These are phyloP conservation scores for Tortricodes alternella DNA, from an alignment of 2,888 invertebrate genomes.

Conservation along the genomic window DNA sequence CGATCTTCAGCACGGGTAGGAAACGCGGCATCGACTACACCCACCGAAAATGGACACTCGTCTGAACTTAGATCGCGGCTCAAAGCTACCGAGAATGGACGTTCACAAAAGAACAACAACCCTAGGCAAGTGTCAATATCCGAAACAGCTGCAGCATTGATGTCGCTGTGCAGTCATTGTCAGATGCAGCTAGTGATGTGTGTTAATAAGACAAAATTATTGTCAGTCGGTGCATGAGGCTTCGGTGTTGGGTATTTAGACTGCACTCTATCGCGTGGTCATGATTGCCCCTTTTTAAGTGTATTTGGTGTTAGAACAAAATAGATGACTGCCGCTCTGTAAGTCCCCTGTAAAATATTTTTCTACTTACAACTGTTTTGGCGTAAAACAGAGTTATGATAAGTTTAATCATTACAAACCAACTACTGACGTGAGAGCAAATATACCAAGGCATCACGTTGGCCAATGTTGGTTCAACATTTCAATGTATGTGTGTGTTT, in stretches of 20 bases:
- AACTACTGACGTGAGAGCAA: too few species aligned
- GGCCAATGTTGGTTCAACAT: too few species aligned
- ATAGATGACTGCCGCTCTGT: too few species aligned
- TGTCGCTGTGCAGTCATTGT: slow-evolving; percentile 54
- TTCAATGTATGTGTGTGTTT: slow-evolving; percentile 32
- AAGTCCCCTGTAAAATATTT: too few species aligned
- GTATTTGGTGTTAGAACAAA: background rate
- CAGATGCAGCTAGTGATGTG: background rate
- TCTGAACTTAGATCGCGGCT: slow-evolving; percentile 74
- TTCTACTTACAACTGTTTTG: too few species aligned
- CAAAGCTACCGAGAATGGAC: slow-evolving; percentile 71
- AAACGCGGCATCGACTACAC: slow-evolving; percentile 65
- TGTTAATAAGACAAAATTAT: background rate
- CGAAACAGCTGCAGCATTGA: slow-evolving; percentile 89
- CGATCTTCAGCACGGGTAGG: slow-evolving; percentile 81
- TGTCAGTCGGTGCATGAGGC: slow-evolving; percentile 47
- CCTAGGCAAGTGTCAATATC: slow-evolving; percentile 75
- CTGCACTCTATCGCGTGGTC: slow-evolving; percentile 25
- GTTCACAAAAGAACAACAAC: slow-evolving; percentile 66
- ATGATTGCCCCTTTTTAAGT: background rate
- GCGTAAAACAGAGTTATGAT: too few species aligned
- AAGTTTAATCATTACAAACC: too few species aligned
- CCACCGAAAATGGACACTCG: slow-evolving; percentile 72
- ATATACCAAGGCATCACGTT: too few species aligned
- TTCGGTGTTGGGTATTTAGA: slow-evolving; percentile 51